Base-by-base conservation (phyloP, 2,797 vertebrate species). In the Triplophysa bombifrons region DNA sequence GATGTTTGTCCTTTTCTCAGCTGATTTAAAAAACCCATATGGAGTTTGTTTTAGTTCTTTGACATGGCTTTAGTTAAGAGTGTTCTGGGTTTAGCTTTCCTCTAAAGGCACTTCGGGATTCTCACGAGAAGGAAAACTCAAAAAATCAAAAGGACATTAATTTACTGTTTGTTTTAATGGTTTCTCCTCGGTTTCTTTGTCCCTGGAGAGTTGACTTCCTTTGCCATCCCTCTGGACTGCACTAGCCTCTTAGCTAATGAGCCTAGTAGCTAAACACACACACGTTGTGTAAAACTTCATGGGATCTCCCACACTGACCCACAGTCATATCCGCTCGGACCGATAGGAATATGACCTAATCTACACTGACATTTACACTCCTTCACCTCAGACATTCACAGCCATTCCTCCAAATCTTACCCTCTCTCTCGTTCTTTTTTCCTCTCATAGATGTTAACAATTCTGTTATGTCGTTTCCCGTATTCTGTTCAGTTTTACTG, bases 151-250 rank as follows among this genome's bases (percentile, higher is more conserved):
- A 67, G 66, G 76, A 80, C 85, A 80, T 83, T 78, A 81, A 82
- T 84, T 84, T 80, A 73, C 63, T 76, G 83, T 86, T 85, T 86
- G 65, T 84, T 87, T 79, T 82, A 83, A 86, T 73, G 74, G 67
- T 83, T 78, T 82, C 55, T 76, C 65, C 76, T 82, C 70, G 71
- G 74, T 61, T 68, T 78, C 69, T 25, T 17, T 48, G 63, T 86
- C 86, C 83, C 82, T 65, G 60, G 81, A 72, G 85, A 79, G 78
- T 82, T 70, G 55, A 80, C 48, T 84, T 86, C 86, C 85, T 85
- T 81, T 70, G 46, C 22, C 65, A 50, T 82, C 72, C 78, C 82
- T 69, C 22, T 53, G 72, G 73, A 72, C 76, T 65, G 63, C 41
- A 50, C 71, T 76, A 78, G 64, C 53, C 75, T 81, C 48, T 69